A percentile compares a stretch with the other conserved stretches of the same genome.
Conservation (phyloP, 2,113 vertebrate genomes). For the Phaethon lepturus region DNA sequence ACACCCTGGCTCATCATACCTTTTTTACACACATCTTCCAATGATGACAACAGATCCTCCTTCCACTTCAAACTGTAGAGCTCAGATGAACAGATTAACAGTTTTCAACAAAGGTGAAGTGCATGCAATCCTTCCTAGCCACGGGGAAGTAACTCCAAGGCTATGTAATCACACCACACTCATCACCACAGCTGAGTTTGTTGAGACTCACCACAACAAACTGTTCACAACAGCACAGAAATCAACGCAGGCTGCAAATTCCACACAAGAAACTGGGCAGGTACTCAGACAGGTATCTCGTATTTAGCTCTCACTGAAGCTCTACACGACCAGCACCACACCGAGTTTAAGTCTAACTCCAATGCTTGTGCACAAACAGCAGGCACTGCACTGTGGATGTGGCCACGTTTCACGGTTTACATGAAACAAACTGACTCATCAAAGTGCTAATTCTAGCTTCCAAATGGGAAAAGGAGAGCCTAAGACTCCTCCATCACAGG, state of each 20-base stretch:
- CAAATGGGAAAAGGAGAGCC: accelerated
- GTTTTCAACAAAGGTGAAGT: not conserved
- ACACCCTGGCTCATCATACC: not conserved
- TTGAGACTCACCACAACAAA: not conserved
- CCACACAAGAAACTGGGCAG: not conserved
- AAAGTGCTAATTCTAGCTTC: not conserved
- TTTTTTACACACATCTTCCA: not conserved
- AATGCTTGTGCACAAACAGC: not conserved
- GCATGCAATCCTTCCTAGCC: not conserved
- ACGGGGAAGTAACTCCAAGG: not conserved
- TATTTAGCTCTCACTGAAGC: not conserved
- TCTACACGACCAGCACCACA: not conserved
- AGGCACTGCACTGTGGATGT: not conserved
- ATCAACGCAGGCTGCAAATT: not conserved
- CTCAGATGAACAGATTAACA: not conserved
- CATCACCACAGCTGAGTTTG: not conserved
- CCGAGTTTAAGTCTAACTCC: not conserved
- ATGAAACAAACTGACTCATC: not conserved
- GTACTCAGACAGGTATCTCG: not conserved
- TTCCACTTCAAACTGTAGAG: not conserved
- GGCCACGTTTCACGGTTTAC: not conserved
- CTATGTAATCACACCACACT: not conserved
- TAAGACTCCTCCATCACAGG: not conserved
- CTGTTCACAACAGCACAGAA: not conserved
- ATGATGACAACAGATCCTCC: not conserved